phyloP scores from a whole-genome alignment of 1,140 invertebrate genomes.

The Zaprionus tsacasi region DNA sequence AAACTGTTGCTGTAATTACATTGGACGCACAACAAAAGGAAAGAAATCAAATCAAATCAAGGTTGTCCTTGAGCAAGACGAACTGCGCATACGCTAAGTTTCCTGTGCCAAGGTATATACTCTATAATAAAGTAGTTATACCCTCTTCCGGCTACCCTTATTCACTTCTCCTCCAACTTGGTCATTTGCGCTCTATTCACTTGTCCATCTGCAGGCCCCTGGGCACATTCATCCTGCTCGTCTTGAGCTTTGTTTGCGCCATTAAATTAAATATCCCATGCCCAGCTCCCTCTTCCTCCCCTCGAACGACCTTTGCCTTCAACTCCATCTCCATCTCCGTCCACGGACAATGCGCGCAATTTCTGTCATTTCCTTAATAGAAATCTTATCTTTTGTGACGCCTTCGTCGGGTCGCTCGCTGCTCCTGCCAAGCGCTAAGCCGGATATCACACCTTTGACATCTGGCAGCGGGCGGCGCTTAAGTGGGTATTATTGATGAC shows the following conservation, averaged over 20 bases:
- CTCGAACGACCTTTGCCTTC: constrained; percentile 39
- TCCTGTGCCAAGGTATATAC: neutral
- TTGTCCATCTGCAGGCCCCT: neutral
- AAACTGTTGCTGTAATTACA: constrained; percentile 77
- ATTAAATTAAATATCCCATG: constrained; percentile 81
- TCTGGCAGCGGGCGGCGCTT: constrained; percentile 49
- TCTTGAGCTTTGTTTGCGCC: constrained; percentile 70
- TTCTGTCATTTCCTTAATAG: constrained; percentile 82
- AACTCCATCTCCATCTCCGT: constrained; percentile 11
- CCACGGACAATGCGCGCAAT: constrained; percentile 69
- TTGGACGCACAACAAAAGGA: constrained; percentile 35
- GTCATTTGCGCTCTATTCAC: neutral
- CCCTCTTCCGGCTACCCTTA: neutral
- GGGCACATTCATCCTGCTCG: constrained; percentile 44
- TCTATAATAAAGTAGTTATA: neutral
- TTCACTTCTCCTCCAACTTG: neutral
- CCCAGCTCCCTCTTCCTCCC: constrained; percentile 8
- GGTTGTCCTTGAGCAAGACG: neutral
- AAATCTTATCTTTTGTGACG: constrained; percentile 80
- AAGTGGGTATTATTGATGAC: constrained; percentile 39
- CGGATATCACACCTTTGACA: constrained; percentile 83
- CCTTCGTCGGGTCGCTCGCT: constrained; percentile 25
- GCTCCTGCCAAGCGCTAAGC: constrained; percentile 44
- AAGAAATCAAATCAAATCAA: constrained; percentile 8
- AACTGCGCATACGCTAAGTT: neutral